Base-by-base conservation (phyloP, 1,140 invertebrate species). In the Bombus huntii region DNA sequence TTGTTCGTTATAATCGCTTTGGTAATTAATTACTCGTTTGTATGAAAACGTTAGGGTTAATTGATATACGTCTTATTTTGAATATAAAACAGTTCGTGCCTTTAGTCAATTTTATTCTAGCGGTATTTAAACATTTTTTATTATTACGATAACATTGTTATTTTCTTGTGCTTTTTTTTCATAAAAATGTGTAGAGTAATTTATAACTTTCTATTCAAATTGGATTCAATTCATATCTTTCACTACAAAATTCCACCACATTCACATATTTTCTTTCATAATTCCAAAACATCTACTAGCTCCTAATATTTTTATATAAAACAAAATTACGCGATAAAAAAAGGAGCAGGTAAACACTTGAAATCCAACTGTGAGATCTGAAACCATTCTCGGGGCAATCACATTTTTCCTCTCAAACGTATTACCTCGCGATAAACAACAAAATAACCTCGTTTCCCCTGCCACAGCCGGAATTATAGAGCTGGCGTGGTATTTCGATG, bases 11-110 rank as follows among this genome's bases (percentile, higher is more conserved):
- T 65, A 31, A 62, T 79, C 22, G 9, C 44, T 12, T 3, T 8
- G 70, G 78, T 42, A 74, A 85, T 81, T 85, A 85, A 85, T 81
- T 81, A 81, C 34, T 59, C 44, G 42, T 59, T 74, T 62, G 37
- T 62, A 42, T n/a, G 47, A 12, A 65, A 57, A 42, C 34, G 10
- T 73, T 28, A 22, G 5, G 34, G 22, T 80, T 6, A 39, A 57
- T 84, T 39, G 73, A 8, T 59, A 77, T 59, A 42, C 18, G 12
- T 18, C 57, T 71, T 18, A 1, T 37, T 68, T 44, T 12, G 3
- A 6, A 8, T 34, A 18, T 6, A 10, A 72, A 34, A 31, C 12
- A 71, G 31, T 57, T 22, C 44, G 9, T n/a, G 25, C 5, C 34
- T 28, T 42, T 75, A 18, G 13, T 34, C 15, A 66, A 66, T 66